Base-by-base conservation (phyloP, 2,113 vertebrate species). In the Spermophilus dauricus region DNA sequence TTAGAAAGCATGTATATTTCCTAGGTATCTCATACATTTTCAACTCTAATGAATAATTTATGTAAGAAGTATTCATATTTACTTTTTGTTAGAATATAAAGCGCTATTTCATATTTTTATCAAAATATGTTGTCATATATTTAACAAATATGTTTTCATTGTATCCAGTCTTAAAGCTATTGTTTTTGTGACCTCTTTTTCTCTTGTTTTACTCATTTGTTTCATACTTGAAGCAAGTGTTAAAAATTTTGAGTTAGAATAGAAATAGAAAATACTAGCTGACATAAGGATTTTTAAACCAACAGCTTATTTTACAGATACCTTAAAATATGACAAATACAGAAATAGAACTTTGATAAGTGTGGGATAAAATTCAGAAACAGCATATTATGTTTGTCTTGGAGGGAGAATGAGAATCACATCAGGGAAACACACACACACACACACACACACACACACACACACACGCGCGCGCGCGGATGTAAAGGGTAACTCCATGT, bases 51-150 rank as follows among this genome's bases (percentile, higher is more conserved):
- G 91, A 75, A 48, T 94, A 17, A 45, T 82, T 91, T 94, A 61
- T 58, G 3, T 86, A 72, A 95, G 58, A 94, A 75, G 6, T 86
- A 89, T 77, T 85, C 39, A 73, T 34, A 7, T 63, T 94, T 83
- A 48, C 22, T 89, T 69, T 73, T 92, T 86, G 28, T 92, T 34
- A 61, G 10, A 86, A 30, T 87, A 37, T 81, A 51, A 89, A 77
- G 34, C 24, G 95, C 95, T 94, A 28, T 77, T 98, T 98, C 96
- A 96, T 51, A 39, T 93, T 98, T 97, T 89, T 98, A 82, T 96
- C 86, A 96, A 97, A 82, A 97, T 96, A 78, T 30, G 9, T 61
- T 69, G 39, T 81, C 0, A 0, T 13, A 8, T 82, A 51, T 92
- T 82, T 95, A 93, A 76, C 13, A 63, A 81, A 73, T 75, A 85